A percentile compares a stretch with the other conserved stretches of the same genome.
Evolutionary conservation across 2,888 invertebrate species (phyloP).

Genomic region (Acleris sparsana): DNA sequence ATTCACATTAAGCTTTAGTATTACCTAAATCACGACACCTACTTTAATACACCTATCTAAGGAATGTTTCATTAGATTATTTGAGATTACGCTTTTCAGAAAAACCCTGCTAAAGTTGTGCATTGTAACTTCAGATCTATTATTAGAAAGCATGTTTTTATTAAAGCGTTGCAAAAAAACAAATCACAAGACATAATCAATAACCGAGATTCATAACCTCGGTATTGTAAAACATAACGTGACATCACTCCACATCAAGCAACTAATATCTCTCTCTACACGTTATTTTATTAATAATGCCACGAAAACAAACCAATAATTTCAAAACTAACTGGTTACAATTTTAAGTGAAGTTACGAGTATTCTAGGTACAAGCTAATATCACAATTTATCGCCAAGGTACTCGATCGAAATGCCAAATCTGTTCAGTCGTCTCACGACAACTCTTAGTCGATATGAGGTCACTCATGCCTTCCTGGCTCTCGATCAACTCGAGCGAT

Average conservation of each 20-base stretch:
- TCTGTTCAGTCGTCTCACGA: constrained; percentile 82
- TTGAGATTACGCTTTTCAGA: background rate
- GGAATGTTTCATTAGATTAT: background rate
- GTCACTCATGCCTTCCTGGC: constrained; percentile 56
- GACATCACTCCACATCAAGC: too few species aligned
- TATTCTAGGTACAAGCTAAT: background rate
- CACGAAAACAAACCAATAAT: too few species aligned
- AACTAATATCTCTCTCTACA: too few species aligned
- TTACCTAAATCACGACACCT: background rate
- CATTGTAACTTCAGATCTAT: too few species aligned
- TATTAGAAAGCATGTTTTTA: too few species aligned
- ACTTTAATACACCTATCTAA: background rate
- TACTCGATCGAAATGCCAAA: constrained; percentile 87
- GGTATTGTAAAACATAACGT: too few species aligned
- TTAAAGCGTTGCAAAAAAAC: too few species aligned
- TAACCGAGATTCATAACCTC: too few species aligned
- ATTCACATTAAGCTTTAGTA: background rate
- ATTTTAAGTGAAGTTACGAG: background rate
- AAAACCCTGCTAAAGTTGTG: too few species aligned
- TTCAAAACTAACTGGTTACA: too few species aligned
- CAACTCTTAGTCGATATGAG: constrained; percentile 85
- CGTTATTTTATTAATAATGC: too few species aligned
- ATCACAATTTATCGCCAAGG: constrained; percentile 82
- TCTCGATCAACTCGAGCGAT: constrained; percentile 56
- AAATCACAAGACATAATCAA: too few species aligned